Base-by-base conservation (phyloP, 2,113 vertebrate species). In the Vulpes vulpes region DNA sequence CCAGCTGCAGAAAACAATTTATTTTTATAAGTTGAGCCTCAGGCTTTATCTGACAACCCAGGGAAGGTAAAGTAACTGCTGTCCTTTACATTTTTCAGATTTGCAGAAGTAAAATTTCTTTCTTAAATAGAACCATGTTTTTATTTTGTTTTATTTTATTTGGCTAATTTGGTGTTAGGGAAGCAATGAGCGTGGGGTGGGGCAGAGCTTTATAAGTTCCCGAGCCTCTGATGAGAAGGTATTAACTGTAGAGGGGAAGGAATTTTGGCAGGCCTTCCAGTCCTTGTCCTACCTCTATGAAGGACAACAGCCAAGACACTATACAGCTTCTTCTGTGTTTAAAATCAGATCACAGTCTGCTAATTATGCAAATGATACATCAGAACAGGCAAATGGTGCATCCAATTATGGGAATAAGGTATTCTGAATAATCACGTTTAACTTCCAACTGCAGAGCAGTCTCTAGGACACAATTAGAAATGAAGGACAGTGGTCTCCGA, bases 1-100 rank as follows among this genome's bases (percentile, higher is more conserved):
- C 87, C 94, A 98, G 93, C 86, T 98, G 95, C 91, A 96, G 87
- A 97, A 96, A 97, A 98, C 81, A 90, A 83, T 80, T 95, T 97
- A 88, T 97, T 96, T 98, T 96, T 98, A 32, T 96, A 89, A 93
- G 91, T 78, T 85, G 82, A 96, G 96, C 91, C 91, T 83, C 92
- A 92, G 97, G 97, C 96, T 96, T 96, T 97, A 93, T 91, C 94
- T 95, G 95, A 96, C 88, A 96, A 22, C 30, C 32, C 65, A 89
- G 65, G 60, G 82, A 96, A 97, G 82, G 88, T 96, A 89, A 94
- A 96, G 71, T 88, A 95, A 95, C 65, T 84, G 55, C 59, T 85
- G 27, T 94, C 88, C 59, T 97, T 71, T 86, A 87, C 27, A 79
- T 69, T 94, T 95, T 79, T 89, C 27, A 90, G 92, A 92, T 96